A percentile compares a stretch with the other conserved stretches of the same genome.
These are phyloP conservation scores for Cyprinus carpio DNA, from an alignment of 2,113 vertebrate species.

Conservation along the genomic window DNA sequence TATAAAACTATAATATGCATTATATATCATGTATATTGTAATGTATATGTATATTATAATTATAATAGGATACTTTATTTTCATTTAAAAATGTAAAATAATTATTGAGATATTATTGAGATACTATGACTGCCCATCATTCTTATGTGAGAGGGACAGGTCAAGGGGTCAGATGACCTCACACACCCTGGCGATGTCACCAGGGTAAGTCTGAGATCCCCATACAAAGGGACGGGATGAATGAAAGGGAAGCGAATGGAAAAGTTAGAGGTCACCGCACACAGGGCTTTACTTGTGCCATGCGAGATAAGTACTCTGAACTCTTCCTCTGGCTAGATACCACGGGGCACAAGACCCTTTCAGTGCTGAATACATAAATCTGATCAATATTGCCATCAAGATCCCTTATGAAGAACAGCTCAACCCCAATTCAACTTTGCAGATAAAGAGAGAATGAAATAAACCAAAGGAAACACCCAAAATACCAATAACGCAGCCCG, in stretches of 20 bases:
- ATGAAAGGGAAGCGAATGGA: slow-evolving; percentile 23
- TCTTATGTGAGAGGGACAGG: neutral
- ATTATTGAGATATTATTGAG: slow-evolving; percentile 15
- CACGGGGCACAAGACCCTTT: slow-evolving; percentile 27
- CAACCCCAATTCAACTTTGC: slow-evolving; percentile 7
- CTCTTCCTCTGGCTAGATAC: slow-evolving; percentile 30
- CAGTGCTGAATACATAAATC: slow-evolving; percentile 17
- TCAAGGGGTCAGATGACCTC: slow-evolving; percentile 49
- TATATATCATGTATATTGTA: too few relatives aligned
- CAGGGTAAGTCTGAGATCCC: slow-evolving; percentile 29
- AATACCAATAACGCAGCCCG: slow-evolving; percentile 39
- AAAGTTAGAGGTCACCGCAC: slow-evolving; percentile 14
- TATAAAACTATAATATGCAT: too few relatives aligned
- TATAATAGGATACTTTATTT: too few relatives aligned
- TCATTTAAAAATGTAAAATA: neutral
- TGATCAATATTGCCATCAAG: neutral
- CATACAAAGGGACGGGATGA: slow-evolving; percentile 18
- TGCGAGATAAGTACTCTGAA: slow-evolving; percentile 30
- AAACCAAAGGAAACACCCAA: slow-evolving; percentile 16
- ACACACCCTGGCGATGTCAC: slow-evolving; percentile 44
- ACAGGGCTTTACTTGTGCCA: slow-evolving; percentile 13
- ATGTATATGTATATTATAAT: neutral
- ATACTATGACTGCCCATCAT: neutral
- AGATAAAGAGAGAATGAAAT: neutral
- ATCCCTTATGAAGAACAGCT: neutral